A percentile compares a stretch with the other conserved stretches of the same genome.
phyloP scores from a whole-genome alignment of 2,797 vertebrate species.

The Vireo griseus region DNA sequence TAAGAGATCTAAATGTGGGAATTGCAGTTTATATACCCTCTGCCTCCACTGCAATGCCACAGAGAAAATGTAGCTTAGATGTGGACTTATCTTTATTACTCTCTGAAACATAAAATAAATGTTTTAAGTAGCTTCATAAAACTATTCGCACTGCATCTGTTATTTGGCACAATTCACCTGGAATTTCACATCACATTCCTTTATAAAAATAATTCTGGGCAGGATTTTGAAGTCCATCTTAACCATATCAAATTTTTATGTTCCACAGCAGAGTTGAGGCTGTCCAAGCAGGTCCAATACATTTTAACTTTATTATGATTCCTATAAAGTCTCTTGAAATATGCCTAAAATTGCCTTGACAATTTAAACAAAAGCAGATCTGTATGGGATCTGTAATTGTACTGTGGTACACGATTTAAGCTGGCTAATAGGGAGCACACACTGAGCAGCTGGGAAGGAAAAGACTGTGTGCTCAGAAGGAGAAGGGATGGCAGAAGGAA shows the following conservation, averaged over 20 bases:
- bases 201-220: background rate
- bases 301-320: conserved; percentile 8
- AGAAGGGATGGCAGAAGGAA: background rate
- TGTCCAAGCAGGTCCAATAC: background rate
- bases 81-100: background rate
- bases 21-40: background rate
- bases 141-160: background rate
- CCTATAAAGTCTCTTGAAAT: conserved; percentile 18
- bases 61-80: background rate
- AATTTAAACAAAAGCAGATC: conserved; percentile 60
- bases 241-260: background rate
- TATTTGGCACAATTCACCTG: background rate
- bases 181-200: background rate
- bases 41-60: background rate
- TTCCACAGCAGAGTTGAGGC: background rate
- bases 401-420: conserved; percentile 9
- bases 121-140: background rate
- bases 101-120: background rate
- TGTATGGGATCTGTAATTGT: conserved; percentile 28
- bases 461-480: background rate
- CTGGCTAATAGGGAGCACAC: conserved; percentile 7
- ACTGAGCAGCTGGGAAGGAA: conserved; percentile 30
- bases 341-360: conserved; percentile 31
- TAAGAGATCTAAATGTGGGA: background rate
- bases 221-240: background rate